Conservation (phyloP, 2,888 invertebrate species). For the Vanessa cardui region DNA sequence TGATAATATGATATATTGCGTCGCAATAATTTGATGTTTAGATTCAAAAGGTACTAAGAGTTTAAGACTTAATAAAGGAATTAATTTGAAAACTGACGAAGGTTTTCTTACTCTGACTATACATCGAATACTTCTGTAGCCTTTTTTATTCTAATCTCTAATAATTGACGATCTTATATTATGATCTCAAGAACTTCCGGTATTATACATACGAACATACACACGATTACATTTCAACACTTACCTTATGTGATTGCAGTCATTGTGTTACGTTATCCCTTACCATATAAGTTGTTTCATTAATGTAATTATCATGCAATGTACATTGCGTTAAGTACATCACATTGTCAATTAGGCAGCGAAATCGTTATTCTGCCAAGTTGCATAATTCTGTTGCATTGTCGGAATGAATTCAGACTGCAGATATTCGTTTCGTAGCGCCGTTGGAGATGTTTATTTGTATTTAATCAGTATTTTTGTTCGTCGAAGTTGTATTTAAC, state of each 20-base stretch:
- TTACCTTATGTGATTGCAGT: slow-evolving; percentile 40
- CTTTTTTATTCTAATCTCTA: no score
- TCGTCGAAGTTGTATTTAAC: slow-evolving; percentile 19
- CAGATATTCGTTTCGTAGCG: not conserved
- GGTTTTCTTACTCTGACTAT: no score
- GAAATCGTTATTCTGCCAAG: slow-evolving; percentile 29
- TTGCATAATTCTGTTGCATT: slow-evolving; percentile 31
- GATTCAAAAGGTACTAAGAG: no score
- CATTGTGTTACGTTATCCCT: slow-evolving; percentile 56
- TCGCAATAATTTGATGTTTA: no score
- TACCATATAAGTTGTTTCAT: slow-evolving; percentile 16
- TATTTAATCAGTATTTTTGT: slow-evolving; percentile 16
- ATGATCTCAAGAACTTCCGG: no score
- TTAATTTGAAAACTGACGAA: no score
- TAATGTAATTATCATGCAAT: slow-evolving; percentile 31
- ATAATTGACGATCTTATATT: no score
- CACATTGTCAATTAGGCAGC: slow-evolving; percentile 26
- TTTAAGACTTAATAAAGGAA: no score
- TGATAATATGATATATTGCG: no score
- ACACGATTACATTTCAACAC: slow-evolving; percentile 18
- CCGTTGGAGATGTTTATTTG: slow-evolving; percentile 1
- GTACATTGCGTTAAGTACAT: slow-evolving; percentile 23
- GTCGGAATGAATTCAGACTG: slow-evolving; percentile 7
- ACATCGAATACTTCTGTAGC: no score
- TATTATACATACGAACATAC: not conserved